Base-by-base conservation (phyloP, 2,888 invertebrate genomes). In the Stenolophus ochropezus region DNA sequence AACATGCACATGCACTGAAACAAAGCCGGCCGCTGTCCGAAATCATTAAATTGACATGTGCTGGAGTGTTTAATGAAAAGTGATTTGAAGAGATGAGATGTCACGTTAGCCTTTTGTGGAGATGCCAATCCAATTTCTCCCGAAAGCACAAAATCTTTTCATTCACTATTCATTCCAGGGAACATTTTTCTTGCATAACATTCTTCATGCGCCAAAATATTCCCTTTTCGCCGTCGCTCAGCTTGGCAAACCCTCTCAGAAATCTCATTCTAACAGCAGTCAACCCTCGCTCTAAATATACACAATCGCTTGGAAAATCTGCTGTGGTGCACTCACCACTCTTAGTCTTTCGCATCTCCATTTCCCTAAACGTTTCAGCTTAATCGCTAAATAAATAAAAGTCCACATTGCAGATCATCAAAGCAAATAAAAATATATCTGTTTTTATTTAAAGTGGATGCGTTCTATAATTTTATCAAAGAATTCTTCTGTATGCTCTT, bases 131-230 rank as follows among this genome's bases (percentile, higher is more conserved):
- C 56, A 16, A 11, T 56, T 20, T 8, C 21, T 56, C 8, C 1
- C 11, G 56, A 8, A 20, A 56, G 21, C 20, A 56, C 56, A 20
- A 56, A 56, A 56, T 56, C 21, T 56, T 56, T 56, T 21, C 56
- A 61, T 61, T 61, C 25, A 4, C 23, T 61, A 61, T 61, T 61
- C 61, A 61, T 53, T 18, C 53, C 16, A 18, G 16, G 16, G 18
- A 14, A 53, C 18, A 53, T 61, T 61, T 61, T 61, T 61, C 61
- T 61, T 61, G 61, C 25, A 61, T 25, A 61, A 61, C 25, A 27
- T 61, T 61, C 25, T 61, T 25, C 61, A 27, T 61, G 61, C 61
- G 61, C 61, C 61, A 61, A 61, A 61, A 61, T 61, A 61, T 61
- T 61, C 14, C 61, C 61, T 23, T 58, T 23, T 58, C 23, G 58